A percentile compares a stretch with the other conserved stretches of the same genome.
These are phyloP conservation scores for Frankliniella fusca DNA, from an alignment of 2,888 invertebrate species.

Conservation along the genomic window DNA sequence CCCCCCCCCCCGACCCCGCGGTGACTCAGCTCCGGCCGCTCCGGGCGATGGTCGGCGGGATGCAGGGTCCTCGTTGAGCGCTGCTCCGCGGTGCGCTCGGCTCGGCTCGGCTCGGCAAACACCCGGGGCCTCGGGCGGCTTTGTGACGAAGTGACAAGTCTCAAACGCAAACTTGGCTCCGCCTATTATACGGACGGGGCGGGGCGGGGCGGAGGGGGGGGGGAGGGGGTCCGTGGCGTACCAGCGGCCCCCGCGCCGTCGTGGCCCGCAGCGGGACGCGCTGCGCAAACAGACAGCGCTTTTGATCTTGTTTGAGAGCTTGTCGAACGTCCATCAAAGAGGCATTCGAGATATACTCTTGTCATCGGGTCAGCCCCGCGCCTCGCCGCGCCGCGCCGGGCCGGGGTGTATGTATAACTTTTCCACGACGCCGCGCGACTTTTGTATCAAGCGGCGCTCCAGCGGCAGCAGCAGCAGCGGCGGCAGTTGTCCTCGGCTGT, in stretches of 20 bases:
- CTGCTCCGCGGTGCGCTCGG: not conserved
- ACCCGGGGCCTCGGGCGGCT: not conserved
- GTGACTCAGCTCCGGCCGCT: constrained; percentile 1
- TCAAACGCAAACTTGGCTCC: not conserved
- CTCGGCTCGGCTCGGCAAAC: not conserved
- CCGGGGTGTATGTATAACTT: not conserved
- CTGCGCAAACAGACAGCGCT: not conserved
- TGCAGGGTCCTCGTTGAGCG: not conserved
- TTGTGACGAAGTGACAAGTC: not conserved
- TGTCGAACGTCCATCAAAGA: not conserved
- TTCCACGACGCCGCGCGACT: not conserved
- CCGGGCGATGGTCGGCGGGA: not conserved
- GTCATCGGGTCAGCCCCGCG: not conserved
- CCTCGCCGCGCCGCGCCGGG: not conserved
- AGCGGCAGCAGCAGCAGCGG: not conserved
- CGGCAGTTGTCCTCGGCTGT: too few relatives aligned
- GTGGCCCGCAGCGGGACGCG: not conserved
- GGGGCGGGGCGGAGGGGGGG: too few relatives aligned
- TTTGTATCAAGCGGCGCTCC: not conserved
- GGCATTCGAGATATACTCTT: not conserved
- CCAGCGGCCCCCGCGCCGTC: too few relatives aligned
- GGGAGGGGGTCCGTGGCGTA: too few relatives aligned
- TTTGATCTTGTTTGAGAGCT: not conserved
- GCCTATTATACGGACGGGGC: too few relatives aligned
- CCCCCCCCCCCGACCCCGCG: not conserved